Base-by-base conservation (phyloP, 1,140 invertebrate genomes). In the Tyrophagus putrescentiae region DNA sequence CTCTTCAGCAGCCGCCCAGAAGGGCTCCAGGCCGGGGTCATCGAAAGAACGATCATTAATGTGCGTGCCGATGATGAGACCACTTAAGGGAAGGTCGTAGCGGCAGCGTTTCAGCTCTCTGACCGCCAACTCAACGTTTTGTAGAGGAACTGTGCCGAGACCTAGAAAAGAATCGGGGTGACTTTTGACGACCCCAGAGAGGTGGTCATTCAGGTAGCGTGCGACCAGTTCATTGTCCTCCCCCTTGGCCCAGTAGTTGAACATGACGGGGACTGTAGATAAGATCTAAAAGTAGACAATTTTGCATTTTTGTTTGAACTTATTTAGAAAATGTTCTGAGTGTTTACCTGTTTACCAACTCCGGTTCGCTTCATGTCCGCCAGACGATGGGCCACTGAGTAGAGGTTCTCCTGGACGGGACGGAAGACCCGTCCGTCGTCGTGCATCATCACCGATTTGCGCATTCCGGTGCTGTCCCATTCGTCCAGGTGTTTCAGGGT, bases 181-280 rank as follows among this genome's bases (percentile, higher is more conserved):
- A 57, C 72, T 67, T 5, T 63, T 64, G 21, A 78, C 75, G 23
- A 73, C 71, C 4, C 66, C 60, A 16, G 75, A 73, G 11, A 81
- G 63, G 65, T 81, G 72, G 64, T 81, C 72, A 64, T 81, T 81
- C 13, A 81, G 60, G 28, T 78, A 68, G 50, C 73, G 68, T 63
- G 72, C 71, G 0, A 81, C 64, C 64, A 78, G 73, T 13, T 76
- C 65, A 0, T 77, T 73, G 67, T 81, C 72, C 53, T 73, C 72
- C 13, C 76, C 70, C 67, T 80, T 77, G 1, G 80, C 79, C 78
- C 78, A 80, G 67, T 80, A 81, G 62, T 70, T 77, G 66, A 81
- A 81, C 79, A 81, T 80, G 13, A 81, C 79, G 13, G 80, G 79
- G 3, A 81, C 79, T 1, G 79, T 81, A n/a, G 79, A 81, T 34